Conservation (phyloP, 2,888 invertebrate species). For the Scaptodrosophila latifasciaeformis region DNA sequence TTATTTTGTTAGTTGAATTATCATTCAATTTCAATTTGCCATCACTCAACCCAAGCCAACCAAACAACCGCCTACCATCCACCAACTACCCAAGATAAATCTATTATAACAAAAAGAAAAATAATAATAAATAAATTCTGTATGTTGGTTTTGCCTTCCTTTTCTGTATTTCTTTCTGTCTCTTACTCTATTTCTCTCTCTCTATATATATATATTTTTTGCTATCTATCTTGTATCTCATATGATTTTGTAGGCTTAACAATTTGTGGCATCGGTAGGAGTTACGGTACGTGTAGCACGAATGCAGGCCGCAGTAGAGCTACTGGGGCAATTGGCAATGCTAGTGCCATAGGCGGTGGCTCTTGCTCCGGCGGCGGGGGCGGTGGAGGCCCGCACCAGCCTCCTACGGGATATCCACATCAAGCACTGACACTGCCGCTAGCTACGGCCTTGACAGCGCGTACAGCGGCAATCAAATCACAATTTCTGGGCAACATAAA, state of each 20-base stretch:
- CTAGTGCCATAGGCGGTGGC: constrained; percentile 53
- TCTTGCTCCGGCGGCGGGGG: constrained; percentile 52
- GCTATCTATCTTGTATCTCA: constrained; percentile 53
- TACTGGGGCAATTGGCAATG: constrained; percentile 51
- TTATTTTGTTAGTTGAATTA: too few species aligned
- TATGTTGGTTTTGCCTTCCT: too few species aligned
- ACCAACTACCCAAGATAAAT: too few species aligned
- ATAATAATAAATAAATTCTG: too few species aligned
- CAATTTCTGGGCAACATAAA: constrained; percentile 75
- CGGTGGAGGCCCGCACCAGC: constrained; percentile 39
- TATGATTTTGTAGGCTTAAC: constrained; percentile 74
- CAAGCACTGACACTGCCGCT: constrained; percentile 73
- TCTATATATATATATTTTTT: constrained; percentile 26
- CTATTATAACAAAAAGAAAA: too few species aligned
- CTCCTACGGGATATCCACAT: constrained; percentile 71
- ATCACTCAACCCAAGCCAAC: too few species aligned
- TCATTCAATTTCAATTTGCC: too few species aligned
- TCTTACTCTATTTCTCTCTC: constrained; percentile 30
- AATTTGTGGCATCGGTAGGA: constrained; percentile 76
- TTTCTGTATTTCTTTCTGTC: too few species aligned
- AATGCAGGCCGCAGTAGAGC: constrained; percentile 69
- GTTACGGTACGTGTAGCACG: constrained; percentile 73
- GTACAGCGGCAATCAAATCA: constrained; percentile 74
- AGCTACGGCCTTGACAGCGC: constrained; percentile 73
- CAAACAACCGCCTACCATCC: too few species aligned